phyloP scores from a whole-genome alignment of 1,140 invertebrate genomes.

The Panulirus ornatus region DNA sequence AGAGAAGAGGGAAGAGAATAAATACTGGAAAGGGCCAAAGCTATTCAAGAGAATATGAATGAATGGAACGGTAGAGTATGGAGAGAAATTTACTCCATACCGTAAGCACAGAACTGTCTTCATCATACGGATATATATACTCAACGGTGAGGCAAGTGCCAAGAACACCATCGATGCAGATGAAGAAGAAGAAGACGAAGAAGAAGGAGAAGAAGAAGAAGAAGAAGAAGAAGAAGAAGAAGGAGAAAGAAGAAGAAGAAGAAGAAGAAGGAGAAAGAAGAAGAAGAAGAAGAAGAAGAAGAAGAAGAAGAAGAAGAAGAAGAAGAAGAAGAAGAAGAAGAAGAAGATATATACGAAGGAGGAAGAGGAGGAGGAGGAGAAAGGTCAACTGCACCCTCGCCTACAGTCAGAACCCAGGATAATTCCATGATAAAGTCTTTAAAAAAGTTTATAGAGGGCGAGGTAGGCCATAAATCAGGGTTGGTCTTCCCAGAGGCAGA shows the following conservation, averaged over 20 bases:
- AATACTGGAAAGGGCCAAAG: neutral
- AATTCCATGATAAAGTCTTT: no score
- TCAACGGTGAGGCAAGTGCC: neutral
- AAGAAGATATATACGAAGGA: constrained; percentile 6
- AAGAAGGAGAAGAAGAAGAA: neutral
- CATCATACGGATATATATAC: no score
- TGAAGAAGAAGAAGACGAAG: neutral
- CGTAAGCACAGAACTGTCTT: no score
- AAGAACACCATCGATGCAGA: neutral
- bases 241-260: neutral
- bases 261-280: neutral
- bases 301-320: neutral
- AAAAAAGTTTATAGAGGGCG: no score
- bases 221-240: neutral
- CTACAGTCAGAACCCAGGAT: no score
- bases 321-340: neutral
- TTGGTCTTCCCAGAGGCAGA: no score
- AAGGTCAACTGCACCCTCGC: neutral
- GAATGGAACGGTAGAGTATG: neutral
- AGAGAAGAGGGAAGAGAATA: neutral
- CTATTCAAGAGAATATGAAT: neutral
- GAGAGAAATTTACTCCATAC: no score
- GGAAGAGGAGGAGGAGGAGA: neutral
- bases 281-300: neutral
- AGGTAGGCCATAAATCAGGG: no score